Base-by-base conservation (phyloP, 1,140 invertebrate genomes). In the Orussus abietinus region DNA sequence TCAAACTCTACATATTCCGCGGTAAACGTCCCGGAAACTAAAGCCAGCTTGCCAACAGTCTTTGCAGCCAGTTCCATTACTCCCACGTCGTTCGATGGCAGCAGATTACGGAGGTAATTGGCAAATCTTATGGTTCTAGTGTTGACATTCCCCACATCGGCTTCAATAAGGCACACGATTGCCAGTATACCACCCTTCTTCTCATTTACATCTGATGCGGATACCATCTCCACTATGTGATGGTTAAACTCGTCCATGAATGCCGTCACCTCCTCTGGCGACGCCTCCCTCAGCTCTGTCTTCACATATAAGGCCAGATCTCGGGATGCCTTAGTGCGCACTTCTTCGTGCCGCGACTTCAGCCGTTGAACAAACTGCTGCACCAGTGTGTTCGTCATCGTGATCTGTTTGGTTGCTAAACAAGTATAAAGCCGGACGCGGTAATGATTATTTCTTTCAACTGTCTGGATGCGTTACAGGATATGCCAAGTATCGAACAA, bases 1-100 rank as follows among this genome's bases (percentile, higher is more conserved):
- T 97, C 92, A 77, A 95, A 96, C 57, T 96, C 92, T 2, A 97
- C 92, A 71, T 96, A 96, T 57, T 95, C 90, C 0, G 91, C 90
- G 32, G 92, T 88, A 65, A 92, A 92, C 0, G 91, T 92, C 10
- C 92, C 94, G 12, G 91, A 94, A 5, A 92, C 88, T 9, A 92
- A 75, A 2, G 92, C 92, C 31, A 98, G 71, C 49, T 89, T 88
- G 1, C 93, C 94, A 47, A 97, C 85, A 5, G 94, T 94, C 62
- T 90, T 92, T 10, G 93, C 92, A n/a, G 92, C 90, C 42, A 96
- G 77, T 75, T 97, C 93, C 88, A 97, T 96, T 0, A 97, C 89
- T 25, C 84, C 83, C 1, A 87, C 83, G 77, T 98, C 94, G 50
- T 82, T 87, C 5, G 90, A 95, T 9, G 91, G 90, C 20, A 96